Evolutionary conservation across 2,113 vertebrate genomes (phyloP).

Genomic region (Larimichthys polyactis): DNA sequence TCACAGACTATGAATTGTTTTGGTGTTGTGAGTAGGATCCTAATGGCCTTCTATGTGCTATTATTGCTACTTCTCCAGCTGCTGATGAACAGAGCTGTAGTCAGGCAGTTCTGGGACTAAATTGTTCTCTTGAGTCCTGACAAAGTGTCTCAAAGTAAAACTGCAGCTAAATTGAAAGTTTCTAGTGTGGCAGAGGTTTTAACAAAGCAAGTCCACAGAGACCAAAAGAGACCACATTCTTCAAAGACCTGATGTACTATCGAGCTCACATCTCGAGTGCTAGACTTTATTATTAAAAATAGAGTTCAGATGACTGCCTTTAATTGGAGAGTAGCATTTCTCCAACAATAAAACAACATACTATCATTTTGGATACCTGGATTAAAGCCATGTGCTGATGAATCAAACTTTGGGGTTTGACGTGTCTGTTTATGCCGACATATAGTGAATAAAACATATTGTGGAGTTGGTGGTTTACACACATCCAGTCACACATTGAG

Average conservation of each 20-base stretch:
- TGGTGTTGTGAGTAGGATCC: constrained; percentile 20
- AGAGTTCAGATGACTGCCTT: neutral
- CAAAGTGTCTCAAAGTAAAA: constrained; percentile 25
- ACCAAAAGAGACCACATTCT: neutral
- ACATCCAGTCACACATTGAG: neutral
- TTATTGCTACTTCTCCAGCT: constrained; percentile 11
- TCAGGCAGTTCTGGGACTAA: constrained; percentile 6
- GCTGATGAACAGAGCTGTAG: constrained; percentile 36
- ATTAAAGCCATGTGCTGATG: neutral
- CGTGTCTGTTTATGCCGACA: neutral
- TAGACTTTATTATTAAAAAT: neutral
- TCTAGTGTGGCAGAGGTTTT: constrained; percentile 1
- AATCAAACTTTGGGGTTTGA: neutral
- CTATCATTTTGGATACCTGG: neutral
- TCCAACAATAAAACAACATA: neutral
- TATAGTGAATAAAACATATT: neutral
- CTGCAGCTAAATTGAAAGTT: constrained; percentile 25
- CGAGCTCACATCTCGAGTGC: neutral
- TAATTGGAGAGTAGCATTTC: neutral
- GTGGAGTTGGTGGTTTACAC: neutral
- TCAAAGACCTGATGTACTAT: neutral
- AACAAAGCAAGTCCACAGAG: neutral
- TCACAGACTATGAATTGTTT: neutral
- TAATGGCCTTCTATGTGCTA: constrained; percentile 2
- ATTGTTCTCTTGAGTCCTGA: constrained; percentile 25